Percentiles rank a stretch among this genome's conserved stretches.
These are phyloP conservation scores for Meta bourneti DNA, from an alignment of 2,888 invertebrate species.

Conservation along the genomic window DNA sequence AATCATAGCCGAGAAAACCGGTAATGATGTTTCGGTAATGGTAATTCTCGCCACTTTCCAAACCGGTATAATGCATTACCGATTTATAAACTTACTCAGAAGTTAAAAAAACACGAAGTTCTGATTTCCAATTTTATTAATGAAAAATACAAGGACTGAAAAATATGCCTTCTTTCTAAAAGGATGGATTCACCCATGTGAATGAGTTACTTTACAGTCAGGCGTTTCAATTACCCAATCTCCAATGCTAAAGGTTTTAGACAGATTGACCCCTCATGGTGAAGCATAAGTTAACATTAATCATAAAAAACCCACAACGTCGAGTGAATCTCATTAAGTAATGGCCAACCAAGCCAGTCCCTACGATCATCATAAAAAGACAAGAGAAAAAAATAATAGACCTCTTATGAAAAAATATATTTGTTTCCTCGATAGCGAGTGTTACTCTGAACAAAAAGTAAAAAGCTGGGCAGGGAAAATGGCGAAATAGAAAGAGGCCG, in stretches of 20 bases:
- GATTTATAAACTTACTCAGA: no score
- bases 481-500: constrained; percentile 22
- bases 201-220: no score
- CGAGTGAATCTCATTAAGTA: constrained; percentile 68
- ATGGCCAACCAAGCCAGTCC: constrained; percentile 55
- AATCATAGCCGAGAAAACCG: no score
- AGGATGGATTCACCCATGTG: no score
- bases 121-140: no score
- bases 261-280: not conserved
- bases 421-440: constrained; percentile 22
- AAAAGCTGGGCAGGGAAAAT: not conserved
- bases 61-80: no score
- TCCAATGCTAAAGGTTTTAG: not conserved
- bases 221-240: not conserved
- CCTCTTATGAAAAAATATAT: constrained; percentile 12
- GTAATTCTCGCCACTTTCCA: no score
- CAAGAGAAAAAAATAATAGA: constrained; percentile 40
- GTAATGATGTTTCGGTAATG: no score
- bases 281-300: not conserved
- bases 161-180: no score
- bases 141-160: no score
- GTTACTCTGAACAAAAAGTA: constrained; percentile 12
- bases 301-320: not conserved
- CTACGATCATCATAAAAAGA: constrained; percentile 27
- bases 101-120: no score